phyloP scores from a whole-genome alignment of 2,888 invertebrate genomes.

The Aleiodes testaceus region DNA sequence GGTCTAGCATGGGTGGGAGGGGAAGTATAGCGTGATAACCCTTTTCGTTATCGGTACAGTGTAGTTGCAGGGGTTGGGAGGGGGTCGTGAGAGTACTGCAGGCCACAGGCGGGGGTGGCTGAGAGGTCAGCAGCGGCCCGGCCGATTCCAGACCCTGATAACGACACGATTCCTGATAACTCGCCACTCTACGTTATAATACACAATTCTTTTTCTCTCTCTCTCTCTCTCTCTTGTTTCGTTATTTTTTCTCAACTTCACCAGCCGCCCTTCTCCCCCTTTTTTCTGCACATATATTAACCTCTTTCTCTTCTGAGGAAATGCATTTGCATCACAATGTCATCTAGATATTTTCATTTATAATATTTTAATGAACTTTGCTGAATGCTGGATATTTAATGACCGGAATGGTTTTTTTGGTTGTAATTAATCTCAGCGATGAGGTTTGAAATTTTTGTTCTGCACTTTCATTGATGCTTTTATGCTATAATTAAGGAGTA shows the following conservation, averaged over 20 bases:
- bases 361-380: constrained; percentile 23
- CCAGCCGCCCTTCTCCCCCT: neutral
- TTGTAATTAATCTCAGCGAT: neutral
- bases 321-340: constrained; percentile 33
- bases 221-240: constrained; percentile 37
- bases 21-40: constrained; percentile 70
- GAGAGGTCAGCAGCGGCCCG: constrained; percentile 62
- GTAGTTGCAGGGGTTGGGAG: constrained; percentile 46
- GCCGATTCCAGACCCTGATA: constrained; percentile 68
- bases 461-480: too few relatives aligned
- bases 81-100: constrained; percentile 48
- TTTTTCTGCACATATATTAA: constrained; percentile 16
- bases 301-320: constrained; percentile 10
- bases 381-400: constrained; percentile 1
- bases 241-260: constrained; percentile 41
- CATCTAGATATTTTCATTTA: constrained; percentile 27
- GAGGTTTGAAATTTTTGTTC: too few relatives aligned
- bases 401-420: neutral
- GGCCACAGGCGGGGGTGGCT: constrained; percentile 55
- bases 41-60: constrained; percentile 68
- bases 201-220: constrained; percentile 51
- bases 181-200: constrained; percentile 68
- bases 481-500: too few relatives aligned
- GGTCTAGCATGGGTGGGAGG: constrained; percentile 47
- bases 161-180: constrained; percentile 69